A percentile compares a stretch with the other conserved stretches of the same genome.
phyloP scores from a whole-genome alignment of 1,140 invertebrate genomes.

The Trinorchestia longiramus region DNA sequence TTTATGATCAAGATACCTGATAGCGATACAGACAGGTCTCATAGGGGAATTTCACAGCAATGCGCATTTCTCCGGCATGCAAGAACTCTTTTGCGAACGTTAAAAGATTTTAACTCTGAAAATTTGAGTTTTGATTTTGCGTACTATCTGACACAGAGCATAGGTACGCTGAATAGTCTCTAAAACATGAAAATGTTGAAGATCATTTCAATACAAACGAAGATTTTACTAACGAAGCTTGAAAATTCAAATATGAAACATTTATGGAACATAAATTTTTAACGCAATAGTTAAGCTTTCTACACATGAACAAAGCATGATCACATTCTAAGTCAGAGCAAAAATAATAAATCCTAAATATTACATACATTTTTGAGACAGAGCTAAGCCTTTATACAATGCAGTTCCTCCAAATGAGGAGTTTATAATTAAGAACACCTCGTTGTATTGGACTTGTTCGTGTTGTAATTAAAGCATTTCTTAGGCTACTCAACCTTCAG shows the following conservation, averaged over 20 bases:
- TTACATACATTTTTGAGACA: neutral
- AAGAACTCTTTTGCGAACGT: neutral
- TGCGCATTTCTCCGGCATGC: neutral
- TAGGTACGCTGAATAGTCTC: neutral
- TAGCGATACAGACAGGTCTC: neutral
- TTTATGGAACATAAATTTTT: neutral
- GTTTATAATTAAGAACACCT: neutral
- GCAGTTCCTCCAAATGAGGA: neutral
- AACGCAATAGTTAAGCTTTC: neutral
- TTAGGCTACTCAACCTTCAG: slow-evolving; percentile 35
- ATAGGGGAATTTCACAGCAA: neutral
- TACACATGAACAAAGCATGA: neutral
- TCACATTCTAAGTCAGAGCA: neutral
- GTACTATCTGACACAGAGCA: neutral
- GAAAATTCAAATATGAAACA: neutral
- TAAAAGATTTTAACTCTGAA: neutral
- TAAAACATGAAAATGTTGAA: neutral
- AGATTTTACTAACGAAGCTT: neutral
- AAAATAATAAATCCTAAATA: neutral
- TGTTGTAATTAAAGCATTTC: slow-evolving; percentile 21
- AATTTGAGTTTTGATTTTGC: neutral
- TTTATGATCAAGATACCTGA: neutral
- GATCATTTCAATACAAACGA: neutral
- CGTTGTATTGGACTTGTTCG: neutral
- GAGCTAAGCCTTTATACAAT: neutral